These are phyloP conservation scores for Salpingus planirostris DNA, from an alignment of 2,888 invertebrate genomes.

Conservation along the genomic window DNA sequence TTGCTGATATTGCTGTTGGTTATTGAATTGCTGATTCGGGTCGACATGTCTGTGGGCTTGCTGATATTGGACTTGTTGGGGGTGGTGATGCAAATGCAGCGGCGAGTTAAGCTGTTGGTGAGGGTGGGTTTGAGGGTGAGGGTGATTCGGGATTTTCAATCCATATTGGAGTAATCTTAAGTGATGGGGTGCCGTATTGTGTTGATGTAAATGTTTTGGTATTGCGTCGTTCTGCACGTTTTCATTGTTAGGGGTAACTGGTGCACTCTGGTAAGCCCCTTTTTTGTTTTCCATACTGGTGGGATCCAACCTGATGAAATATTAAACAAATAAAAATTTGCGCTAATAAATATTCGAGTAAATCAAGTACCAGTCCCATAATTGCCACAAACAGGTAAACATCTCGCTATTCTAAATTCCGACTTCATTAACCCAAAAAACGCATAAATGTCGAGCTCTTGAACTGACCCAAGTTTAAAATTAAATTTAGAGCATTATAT, in stretches of 20 bases:
- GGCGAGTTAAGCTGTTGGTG: conserved; percentile 47
- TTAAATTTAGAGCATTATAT: conserved; percentile 17
- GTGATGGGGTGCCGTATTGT: conserved; percentile 48
- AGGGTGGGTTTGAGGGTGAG: conserved; percentile 31
- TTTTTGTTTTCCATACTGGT: conserved; percentile 39
- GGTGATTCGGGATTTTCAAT: conserved; percentile 49
- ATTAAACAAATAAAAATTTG: not conserved
- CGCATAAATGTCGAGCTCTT: conserved; percentile 14
- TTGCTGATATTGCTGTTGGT: conserved; percentile 20
- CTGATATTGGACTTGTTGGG: conserved; percentile 24
- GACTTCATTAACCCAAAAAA: conserved; percentile 16
- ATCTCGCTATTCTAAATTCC: conserved; percentile 38
- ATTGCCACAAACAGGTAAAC: conserved; percentile 56
- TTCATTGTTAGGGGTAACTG: conserved; percentile 21
- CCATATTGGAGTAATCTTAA: conserved; percentile 49
- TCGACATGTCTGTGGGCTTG: conserved; percentile 26
- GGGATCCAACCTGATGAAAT: conserved; percentile 34
- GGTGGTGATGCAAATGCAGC: conserved; percentile 33
- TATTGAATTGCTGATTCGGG: conserved; percentile 21
- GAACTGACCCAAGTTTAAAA: conserved; percentile 9
- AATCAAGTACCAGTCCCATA: conserved; percentile 45
- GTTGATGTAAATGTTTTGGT: conserved; percentile 49
- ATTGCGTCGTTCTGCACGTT: conserved; percentile 24
- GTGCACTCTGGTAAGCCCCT: conserved; percentile 27
- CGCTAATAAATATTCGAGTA: not conserved